phyloP scores from a whole-genome alignment of 2,113 vertebrate species.

The Heloderma charlesbogerti region DNA sequence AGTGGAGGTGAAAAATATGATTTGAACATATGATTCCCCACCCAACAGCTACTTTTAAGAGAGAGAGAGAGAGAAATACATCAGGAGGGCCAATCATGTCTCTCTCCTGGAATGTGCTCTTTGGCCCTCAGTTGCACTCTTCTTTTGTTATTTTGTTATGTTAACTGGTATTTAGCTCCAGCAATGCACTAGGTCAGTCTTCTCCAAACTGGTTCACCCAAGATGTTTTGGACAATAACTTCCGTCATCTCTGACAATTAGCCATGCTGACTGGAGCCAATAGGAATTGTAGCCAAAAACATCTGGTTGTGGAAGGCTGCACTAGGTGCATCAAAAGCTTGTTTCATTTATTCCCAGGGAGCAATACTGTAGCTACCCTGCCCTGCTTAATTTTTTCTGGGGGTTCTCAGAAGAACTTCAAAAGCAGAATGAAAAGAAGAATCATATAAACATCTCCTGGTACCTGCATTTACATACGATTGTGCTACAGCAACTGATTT shows the following conservation, averaged over 20 bases:
- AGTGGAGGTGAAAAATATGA: not conserved
- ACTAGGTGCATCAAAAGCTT: not conserved
- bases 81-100: not conserved
- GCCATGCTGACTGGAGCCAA: no score
- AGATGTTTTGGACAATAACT: no score
- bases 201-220: no score
- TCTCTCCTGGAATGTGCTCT: not conserved
- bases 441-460: not conserved
- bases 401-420: not conserved
- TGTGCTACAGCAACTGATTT: constrained; percentile 4
- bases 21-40: no score
- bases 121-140: not conserved
- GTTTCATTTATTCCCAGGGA: not conserved
- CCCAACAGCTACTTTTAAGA: not conserved
- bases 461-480: not conserved
- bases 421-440: not conserved
- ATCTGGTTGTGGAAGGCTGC: no score
- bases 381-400: not conserved
- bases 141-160: not conserved
- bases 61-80: not conserved
- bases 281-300: no score
- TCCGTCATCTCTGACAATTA: no score
- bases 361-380: not conserved
- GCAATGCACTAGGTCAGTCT: not conserved
- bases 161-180: not conserved